phyloP scores from a whole-genome alignment of 2,888 invertebrate species.

The Smittia aterrima region DNA sequence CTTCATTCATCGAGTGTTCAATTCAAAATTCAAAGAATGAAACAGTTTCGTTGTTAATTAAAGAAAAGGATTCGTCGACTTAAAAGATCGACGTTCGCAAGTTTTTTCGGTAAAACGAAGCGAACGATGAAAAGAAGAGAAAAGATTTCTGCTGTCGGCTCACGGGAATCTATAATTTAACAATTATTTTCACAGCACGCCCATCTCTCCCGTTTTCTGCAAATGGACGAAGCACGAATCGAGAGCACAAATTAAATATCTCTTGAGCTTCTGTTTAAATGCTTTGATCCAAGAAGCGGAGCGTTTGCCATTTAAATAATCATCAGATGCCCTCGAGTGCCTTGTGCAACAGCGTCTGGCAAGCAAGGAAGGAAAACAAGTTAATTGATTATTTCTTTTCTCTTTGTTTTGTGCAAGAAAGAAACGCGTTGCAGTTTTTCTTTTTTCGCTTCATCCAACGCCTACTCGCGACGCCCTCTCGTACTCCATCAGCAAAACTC shows the following conservation, averaged over 20 bases:
- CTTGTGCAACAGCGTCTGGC: not conserved
- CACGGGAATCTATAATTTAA: slow-evolving; percentile 38
- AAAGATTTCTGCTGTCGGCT: not conserved
- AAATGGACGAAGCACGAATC: too few relatives aligned
- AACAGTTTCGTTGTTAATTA: not conserved
- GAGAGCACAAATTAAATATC: slow-evolving; percentile 9
- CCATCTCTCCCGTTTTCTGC: not conserved
- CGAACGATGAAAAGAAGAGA: not conserved
- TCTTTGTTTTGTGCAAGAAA: too few relatives aligned
- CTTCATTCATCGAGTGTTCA: slow-evolving; percentile 15
- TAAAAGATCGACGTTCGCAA: too few relatives aligned
- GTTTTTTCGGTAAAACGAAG: too few relatives aligned
- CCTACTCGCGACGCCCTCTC: slow-evolving; percentile 30
- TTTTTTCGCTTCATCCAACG: slow-evolving; percentile 20
- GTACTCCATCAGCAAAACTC: too few relatives aligned
- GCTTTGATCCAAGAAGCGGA: too few relatives aligned
- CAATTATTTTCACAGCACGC: slow-evolving; percentile 39
- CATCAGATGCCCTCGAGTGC: not conserved
- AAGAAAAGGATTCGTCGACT: not conserved
- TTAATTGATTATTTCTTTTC: slow-evolving; percentile 28
- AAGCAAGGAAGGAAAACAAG: not conserved
- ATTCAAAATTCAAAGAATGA: slow-evolving; percentile 29
- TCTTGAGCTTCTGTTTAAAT: slow-evolving; percentile 34
- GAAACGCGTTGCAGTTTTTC: not conserved
- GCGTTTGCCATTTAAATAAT: slow-evolving; percentile 33